A percentile compares a stretch with the other conserved stretches of the same genome.
phyloP scores from a whole-genome alignment of 2,797 vertebrate species.

The Pampus argenteus region DNA sequence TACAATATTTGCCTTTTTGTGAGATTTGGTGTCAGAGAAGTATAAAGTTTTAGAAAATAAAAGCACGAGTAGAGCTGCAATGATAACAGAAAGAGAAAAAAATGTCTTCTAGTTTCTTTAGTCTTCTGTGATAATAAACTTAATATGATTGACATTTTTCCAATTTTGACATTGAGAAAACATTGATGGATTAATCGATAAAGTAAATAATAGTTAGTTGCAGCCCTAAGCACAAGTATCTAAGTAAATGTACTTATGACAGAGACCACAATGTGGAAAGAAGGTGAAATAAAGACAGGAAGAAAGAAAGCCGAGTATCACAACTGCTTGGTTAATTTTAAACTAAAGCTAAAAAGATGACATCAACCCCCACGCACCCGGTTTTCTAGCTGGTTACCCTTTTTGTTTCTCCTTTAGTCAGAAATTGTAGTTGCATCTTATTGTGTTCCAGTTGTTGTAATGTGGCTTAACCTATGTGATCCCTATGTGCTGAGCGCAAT shows the following conservation, averaged over 20 bases:
- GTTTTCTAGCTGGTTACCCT: slow-evolving; percentile 32
- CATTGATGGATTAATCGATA: too few species aligned
- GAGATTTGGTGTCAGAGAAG: not conserved
- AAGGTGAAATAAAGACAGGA: not conserved
- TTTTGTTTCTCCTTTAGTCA: slow-evolving; percentile 51
- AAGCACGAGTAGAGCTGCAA: not conserved
- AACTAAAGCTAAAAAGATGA: slow-evolving; percentile 7
- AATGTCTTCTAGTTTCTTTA: not conserved
- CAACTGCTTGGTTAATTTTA: slow-evolving; percentile 18
- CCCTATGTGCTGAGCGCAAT: slow-evolving; percentile 65
- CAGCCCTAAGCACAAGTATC: not conserved
- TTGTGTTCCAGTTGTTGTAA: slow-evolving; percentile 75
- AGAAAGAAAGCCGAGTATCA: slow-evolving; percentile 4
- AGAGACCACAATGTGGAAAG: not conserved
- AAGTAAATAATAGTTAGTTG: too few species aligned
- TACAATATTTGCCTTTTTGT: not conserved
- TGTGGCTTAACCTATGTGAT: slow-evolving; percentile 79
- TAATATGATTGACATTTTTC: not conserved
- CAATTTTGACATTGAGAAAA: too few species aligned
- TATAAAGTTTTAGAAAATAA: not conserved
- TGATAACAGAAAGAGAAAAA: too few species aligned
- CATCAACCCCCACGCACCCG: not conserved
- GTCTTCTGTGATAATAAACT: too few species aligned
- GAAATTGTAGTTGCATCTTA: slow-evolving; percentile 57
- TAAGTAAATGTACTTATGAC: too few species aligned